Evolutionary conservation across 2,113 vertebrate genomes (phyloP), one percentile per base, ranked within the genome.

Genomic region (Gymnobelideus leadbeateri): DNA sequence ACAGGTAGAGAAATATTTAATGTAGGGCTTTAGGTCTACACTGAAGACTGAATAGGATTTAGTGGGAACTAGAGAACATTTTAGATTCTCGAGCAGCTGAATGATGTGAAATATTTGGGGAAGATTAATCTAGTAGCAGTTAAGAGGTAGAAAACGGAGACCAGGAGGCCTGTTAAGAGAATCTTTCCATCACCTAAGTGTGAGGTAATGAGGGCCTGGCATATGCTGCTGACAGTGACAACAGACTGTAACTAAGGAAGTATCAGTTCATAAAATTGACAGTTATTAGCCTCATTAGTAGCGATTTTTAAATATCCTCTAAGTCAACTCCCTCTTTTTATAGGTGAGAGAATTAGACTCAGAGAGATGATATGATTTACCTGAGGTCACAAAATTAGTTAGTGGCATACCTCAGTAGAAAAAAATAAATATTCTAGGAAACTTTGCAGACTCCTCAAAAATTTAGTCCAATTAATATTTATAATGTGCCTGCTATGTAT

Each of bases 341-440:
- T 7, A 95, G 54, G 89, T 91, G 50, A 90, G 91, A 52, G 91
- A 91, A 91, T 37, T 91, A 24, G 91, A 49, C 16, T 47, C 89
- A 93, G 68, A 96, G 68, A 96, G 31, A 3, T 43, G 91, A 47
- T 21, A n/a, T 93, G 90, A 92, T 46, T 91, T 50, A 26, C 28
- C 25, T 26, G 49, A 92, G 84, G 37, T 91, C 89, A 93, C 54
- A 53, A 16, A 93, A 92, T 53, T 43, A 43, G 91, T 53, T 43
- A 47, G 91, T 4, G 23, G 92, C 47, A 90, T 52, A 46, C 16
- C 77, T 92, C 26, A 61, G 57, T 6, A 61, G 28, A 31, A 61
- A 61, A 55, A 31, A 61, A 61, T 11, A 61, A 61, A 61, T 61
- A 31, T 61, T 31, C 57, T 31, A 31, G 57, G 57, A 61, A 77